phyloP scores from a whole-genome alignment of 2,113 vertebrate genomes.

The Aspidoscelis tigris region DNA sequence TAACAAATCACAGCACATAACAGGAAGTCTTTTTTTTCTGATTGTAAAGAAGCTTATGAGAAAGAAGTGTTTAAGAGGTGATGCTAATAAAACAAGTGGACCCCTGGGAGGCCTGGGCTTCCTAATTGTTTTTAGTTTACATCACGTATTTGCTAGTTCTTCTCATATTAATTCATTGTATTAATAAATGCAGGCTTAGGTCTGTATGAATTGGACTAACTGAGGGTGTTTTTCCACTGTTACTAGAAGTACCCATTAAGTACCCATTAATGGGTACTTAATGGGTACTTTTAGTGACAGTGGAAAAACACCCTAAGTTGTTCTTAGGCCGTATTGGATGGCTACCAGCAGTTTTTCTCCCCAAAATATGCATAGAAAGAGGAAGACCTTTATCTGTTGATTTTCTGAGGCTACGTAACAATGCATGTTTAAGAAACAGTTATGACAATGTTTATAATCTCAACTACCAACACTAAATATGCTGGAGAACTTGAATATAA shows the following conservation, averaged over 20 bases:
- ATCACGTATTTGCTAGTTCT: neutral
- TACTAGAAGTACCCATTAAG: too few relatives aligned
- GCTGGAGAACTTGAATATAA: neutral
- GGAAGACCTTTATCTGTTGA: neutral
- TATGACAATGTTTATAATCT: neutral
- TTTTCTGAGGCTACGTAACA: neutral
- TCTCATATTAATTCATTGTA: constrained; percentile 10
- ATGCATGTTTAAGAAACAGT: neutral
- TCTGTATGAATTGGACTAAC: constrained; percentile 1
- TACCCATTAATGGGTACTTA: too few relatives aligned
- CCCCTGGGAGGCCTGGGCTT: neutral
- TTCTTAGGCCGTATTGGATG: neutral
- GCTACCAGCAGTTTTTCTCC: neutral
- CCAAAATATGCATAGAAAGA: neutral
- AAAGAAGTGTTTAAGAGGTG: neutral
- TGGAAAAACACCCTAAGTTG: neutral
- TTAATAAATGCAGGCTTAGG: constrained; percentile 3
- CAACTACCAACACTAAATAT: neutral
- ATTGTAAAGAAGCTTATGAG: neutral
- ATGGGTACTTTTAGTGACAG: too few relatives aligned
- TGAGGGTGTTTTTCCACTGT: neutral
- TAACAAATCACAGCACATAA: neutral
- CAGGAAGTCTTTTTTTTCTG: constrained; percentile 2
- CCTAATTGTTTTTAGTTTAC: constrained; percentile 21
- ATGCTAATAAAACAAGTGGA: neutral